phyloP scores from a whole-genome alignment of 2,888 invertebrate species.

The Lepidochitona cinerea region DNA sequence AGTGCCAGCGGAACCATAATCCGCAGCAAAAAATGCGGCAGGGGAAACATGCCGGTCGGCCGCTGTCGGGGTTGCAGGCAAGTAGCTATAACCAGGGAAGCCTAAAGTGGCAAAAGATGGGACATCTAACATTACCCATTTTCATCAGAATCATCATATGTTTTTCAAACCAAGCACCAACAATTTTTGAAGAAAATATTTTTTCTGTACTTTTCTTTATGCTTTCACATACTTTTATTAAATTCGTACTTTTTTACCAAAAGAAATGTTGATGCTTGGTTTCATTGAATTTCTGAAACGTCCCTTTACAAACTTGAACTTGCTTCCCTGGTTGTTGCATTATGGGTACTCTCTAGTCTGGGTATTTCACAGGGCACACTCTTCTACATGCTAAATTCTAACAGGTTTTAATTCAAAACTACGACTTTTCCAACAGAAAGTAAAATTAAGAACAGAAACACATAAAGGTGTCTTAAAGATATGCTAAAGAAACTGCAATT shows the following conservation, averaged over 20 bases:
- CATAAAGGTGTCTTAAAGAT: too few species aligned
- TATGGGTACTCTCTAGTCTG: too few species aligned
- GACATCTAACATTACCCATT: conserved; percentile 1
- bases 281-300: not conserved
- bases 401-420: too few species aligned
- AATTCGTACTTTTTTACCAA: not conserved
- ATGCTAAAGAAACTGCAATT: too few species aligned
- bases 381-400: too few species aligned
- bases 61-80: conserved; percentile 74
- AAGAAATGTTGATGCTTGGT: not conserved
- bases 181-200: too few species aligned
- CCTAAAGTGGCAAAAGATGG: conserved; percentile 59
- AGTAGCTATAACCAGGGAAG: conserved; percentile 73
- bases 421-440: too few species aligned
- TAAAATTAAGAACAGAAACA: too few species aligned
- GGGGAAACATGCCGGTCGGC: conserved; percentile 71
- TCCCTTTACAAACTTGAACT: not conserved
- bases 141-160: not conserved
- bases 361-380: too few species aligned
- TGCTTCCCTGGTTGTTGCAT: conserved; percentile 16
- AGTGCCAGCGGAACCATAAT: conserved; percentile 49
- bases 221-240: not conserved
- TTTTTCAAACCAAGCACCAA: not conserved
- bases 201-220: too few species aligned
- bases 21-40: conserved; percentile 63